Conservation (phyloP, 2,888 invertebrate species). For the Lithodes maja region DNA sequence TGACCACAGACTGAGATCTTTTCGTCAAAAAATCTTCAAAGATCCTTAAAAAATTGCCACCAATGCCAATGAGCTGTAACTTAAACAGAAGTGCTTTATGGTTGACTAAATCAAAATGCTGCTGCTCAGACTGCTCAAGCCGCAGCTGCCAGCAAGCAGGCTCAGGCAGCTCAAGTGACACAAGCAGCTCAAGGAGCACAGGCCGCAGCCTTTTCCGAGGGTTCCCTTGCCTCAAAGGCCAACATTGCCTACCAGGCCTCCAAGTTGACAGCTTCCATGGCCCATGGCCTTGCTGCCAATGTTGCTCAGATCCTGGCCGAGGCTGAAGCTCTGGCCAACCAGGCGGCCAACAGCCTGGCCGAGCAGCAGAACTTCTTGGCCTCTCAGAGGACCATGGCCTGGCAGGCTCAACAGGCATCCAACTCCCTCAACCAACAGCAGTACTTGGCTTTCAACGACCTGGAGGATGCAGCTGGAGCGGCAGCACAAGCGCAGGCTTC, state of each 20-base stretch:
- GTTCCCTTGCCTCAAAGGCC: conserved; percentile 27
- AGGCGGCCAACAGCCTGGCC: conserved; percentile 28
- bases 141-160: conserved; percentile 54
- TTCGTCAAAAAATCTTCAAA: too few species aligned
- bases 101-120: conserved; percentile 45
- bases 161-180: conserved; percentile 60
- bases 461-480: conserved; percentile 55
- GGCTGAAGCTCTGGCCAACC: conserved; percentile 35
- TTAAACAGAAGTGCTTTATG: too few species aligned
- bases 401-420: conserved; percentile 66
- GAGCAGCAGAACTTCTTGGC: neutral
- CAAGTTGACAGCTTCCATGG: conserved; percentile 46
- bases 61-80: too few species aligned
- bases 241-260: conserved; percentile 51
- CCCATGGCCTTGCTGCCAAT: conserved; percentile 28
- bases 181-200: conserved; percentile 59
- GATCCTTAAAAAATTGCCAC: too few species aligned
- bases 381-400: conserved; percentile 52
- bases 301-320: conserved; percentile 38
- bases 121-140: conserved; percentile 49
- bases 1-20: too few species aligned
- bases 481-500: conserved; percentile 46
- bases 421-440: conserved; percentile 57
- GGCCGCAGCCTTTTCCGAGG: conserved; percentile 59
- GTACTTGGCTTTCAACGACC: conserved; percentile 37